Percentiles rank a stretch among this genome's conserved stretches.
These are phyloP conservation scores for Triplophysa yarkandensis DNA, from an alignment of 2,797 vertebrate genomes.

Conservation along the genomic window DNA sequence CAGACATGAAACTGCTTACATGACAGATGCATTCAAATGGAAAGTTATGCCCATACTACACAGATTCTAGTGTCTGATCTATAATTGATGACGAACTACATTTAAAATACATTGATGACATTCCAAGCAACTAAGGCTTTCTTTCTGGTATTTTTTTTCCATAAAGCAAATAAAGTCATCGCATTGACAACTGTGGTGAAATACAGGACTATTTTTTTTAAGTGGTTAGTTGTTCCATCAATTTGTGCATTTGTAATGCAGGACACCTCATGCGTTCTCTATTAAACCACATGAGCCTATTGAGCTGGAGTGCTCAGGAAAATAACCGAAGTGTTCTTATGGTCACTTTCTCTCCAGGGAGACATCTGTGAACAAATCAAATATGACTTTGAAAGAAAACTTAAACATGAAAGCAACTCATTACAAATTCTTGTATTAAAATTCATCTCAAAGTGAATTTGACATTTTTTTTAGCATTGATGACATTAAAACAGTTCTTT, in stretches of 20 bases:
- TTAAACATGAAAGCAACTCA: background rate
- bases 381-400: no score
- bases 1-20: background rate
- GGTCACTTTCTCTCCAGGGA: conserved; percentile 44
- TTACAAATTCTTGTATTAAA: background rate
- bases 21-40: background rate
- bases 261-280: background rate
- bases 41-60: background rate
- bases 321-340: conserved; percentile 52
- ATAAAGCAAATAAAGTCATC: no score
- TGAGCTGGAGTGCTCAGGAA: conserved; percentile 61
- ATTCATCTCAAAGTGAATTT: background rate
- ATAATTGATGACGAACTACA: no score
- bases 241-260: no score
- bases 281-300: conserved; percentile 47
- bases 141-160: no score
- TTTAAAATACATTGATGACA: no score
- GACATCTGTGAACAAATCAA: conserved; percentile 50
- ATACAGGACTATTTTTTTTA: no score
- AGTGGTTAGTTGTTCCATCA: no score
- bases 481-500: background rate
- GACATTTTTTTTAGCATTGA: no score
- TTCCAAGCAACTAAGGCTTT: no score
- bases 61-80: no score
- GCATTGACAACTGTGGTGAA: no score